Evolutionary conservation across 2,888 invertebrate genomes (phyloP).

Genomic region (Ormia ochracea): DNA sequence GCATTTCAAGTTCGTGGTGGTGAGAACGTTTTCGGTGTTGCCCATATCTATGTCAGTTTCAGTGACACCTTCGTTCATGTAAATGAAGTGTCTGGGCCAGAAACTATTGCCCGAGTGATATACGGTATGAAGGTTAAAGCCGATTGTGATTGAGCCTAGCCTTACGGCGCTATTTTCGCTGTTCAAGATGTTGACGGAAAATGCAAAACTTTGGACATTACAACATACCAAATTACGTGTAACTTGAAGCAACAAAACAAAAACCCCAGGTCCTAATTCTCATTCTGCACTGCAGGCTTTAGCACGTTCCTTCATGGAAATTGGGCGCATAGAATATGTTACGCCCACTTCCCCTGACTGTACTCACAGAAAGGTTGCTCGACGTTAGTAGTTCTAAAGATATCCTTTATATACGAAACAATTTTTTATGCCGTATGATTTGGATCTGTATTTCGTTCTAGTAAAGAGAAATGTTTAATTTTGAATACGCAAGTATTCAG

Average conservation of each 20-base stretch:
- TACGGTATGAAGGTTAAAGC: slow-evolving; percentile 99
- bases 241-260: slow-evolving; percentile 98
- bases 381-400: slow-evolving; percentile 97
- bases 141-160: slow-evolving; percentile 99
- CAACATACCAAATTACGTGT: slow-evolving; percentile 98
- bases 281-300: slow-evolving; percentile 98
- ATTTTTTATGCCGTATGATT: slow-evolving; percentile 25
- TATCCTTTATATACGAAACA: slow-evolving; percentile 8
- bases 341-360: slow-evolving; percentile 99
- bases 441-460: slow-evolving; percentile 37
- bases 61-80: slow-evolving; percentile 99
- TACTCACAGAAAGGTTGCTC: slow-evolving; percentile 99
- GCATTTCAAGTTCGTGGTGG: slow-evolving; percentile 98
- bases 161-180: slow-evolving; percentile 99
- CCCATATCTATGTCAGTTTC: slow-evolving; percentile 99
- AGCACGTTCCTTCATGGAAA: slow-evolving; percentile 99
- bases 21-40: slow-evolving; percentile 98
- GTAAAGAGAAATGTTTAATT: too few relatives aligned
- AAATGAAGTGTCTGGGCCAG: slow-evolving; percentile 98
- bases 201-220: slow-evolving; percentile 97
- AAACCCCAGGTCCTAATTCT: slow-evolving; percentile 99
- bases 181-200: slow-evolving; percentile 99
- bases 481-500: too few relatives aligned
- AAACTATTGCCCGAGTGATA: slow-evolving; percentile 96
- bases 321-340: slow-evolving; percentile 99